A percentile compares a stretch with the other conserved stretches of the same genome.
These are phyloP conservation scores for Ictidomys tridecemlineatus DNA, from an alignment of 2,113 vertebrate species.

Conservation along the genomic window DNA sequence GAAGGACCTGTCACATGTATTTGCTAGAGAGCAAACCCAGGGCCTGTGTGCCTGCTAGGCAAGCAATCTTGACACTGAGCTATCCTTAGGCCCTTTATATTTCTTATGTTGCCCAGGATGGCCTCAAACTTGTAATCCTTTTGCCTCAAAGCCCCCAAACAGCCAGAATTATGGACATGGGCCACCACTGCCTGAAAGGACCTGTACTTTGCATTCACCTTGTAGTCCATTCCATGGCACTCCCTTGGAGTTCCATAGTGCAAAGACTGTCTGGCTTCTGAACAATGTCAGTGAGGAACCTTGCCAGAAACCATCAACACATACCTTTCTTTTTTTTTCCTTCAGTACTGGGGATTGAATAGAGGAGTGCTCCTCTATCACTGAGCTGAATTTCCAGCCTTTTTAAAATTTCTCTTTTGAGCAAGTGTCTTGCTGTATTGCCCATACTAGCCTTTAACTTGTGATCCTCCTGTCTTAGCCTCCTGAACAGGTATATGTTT, in stretches of 20 bases:
- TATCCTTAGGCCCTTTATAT: no score
- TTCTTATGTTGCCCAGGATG: no score
- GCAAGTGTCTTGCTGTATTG: not conserved
- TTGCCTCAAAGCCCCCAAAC: no score
- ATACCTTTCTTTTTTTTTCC: no score
- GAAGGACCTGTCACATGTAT: not conserved
- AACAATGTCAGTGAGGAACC: slow-evolving; percentile 15
- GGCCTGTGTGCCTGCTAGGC: no score
- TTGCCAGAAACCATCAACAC: slow-evolving; percentile 7
- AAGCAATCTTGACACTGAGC: no score
- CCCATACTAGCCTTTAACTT: not conserved
- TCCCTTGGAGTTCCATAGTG: not conserved
- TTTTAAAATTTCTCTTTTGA: not conserved
- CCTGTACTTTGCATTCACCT: not conserved
- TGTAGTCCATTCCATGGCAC: not conserved
- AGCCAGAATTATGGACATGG: no score
- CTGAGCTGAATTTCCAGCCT: not conserved
- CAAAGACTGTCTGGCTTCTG: not conserved
- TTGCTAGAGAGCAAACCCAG: no score
- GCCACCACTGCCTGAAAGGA: not conserved
- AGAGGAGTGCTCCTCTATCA: not conserved
- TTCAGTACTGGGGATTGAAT: not conserved
- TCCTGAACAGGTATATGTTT: not conserved
- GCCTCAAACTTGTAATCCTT: no score
- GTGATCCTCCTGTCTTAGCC: not conserved